Evolutionary conservation across 2,113 vertebrate species (phyloP).

Genomic region (Gulo gulo): DNA sequence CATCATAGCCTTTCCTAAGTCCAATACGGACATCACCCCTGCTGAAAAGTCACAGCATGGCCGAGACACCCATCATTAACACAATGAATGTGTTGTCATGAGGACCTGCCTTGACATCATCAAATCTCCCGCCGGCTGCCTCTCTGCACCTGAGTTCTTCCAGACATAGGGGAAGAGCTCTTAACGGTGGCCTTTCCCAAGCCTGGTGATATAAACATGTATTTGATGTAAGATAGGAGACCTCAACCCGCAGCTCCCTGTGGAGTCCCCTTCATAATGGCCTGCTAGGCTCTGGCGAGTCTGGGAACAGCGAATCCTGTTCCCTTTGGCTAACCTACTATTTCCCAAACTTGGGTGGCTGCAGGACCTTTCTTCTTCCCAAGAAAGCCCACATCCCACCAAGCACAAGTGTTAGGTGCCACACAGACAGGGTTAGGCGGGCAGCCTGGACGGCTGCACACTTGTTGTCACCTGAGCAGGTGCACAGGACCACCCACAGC

Average conservation of each 20-base stretch:
- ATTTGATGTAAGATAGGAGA: too few species aligned
- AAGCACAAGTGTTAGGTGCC: fast-evolving
- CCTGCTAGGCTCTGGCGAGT: background rate
- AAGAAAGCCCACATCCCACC: too few species aligned
- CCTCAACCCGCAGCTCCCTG: fast-evolving
- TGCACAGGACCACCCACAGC: fast-evolving
- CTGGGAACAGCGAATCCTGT: background rate
- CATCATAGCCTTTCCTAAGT: fast-evolving
- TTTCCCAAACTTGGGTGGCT: background rate
- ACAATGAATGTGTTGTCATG: fast-evolving
- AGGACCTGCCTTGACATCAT: background rate
- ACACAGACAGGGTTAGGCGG: background rate
- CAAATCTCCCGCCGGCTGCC: fast-evolving
- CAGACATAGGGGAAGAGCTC: fast-evolving
- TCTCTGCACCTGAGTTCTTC: background rate
- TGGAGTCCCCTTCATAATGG: background rate
- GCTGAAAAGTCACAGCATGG: background rate
- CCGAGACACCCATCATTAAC: fast-evolving
- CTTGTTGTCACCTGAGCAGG: fast-evolving
- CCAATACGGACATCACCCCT: fast-evolving
- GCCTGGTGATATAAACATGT: fast-evolving
- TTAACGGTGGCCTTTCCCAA: background rate
- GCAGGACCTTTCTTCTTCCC: background rate
- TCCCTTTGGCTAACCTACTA: background rate
- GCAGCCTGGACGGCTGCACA: fast-evolving